A percentile compares a stretch with the other conserved stretches of the same genome.
phyloP scores from a whole-genome alignment of 1,140 invertebrate genomes.

The Heterodera schachtii region DNA sequence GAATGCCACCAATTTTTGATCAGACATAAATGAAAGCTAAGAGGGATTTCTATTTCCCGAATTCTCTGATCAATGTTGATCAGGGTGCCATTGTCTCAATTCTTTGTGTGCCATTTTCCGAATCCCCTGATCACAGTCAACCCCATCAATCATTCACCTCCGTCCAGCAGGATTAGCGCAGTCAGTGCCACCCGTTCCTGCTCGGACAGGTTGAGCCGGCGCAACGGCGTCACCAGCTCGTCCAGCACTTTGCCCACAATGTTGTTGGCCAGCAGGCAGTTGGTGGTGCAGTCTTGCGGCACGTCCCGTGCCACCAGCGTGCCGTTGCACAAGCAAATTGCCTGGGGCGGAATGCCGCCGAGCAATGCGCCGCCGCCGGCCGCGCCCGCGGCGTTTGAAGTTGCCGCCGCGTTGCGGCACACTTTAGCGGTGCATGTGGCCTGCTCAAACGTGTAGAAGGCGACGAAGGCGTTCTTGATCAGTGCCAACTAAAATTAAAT shows the following conservation, averaged over 20 bases:
- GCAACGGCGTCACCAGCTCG: slow-evolving; percentile 48
- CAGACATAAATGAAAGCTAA: too few species aligned
- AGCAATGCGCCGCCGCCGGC: too few species aligned
- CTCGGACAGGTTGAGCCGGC: slow-evolving; percentile 45
- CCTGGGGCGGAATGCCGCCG: slow-evolving; percentile 20
- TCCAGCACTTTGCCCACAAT: slow-evolving; percentile 50
- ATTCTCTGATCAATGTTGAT: too few species aligned
- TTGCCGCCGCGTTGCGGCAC: background rate
- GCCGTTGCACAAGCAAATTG: slow-evolving; percentile 47
- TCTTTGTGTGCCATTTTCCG: too few species aligned
- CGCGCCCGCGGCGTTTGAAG: too few species aligned
- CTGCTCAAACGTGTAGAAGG: slow-evolving; percentile 60
- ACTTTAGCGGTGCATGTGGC: slow-evolving; percentile 51
- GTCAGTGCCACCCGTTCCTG: slow-evolving; percentile 43
- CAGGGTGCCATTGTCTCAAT: too few species aligned
- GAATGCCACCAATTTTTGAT: too few species aligned
- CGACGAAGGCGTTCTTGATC: slow-evolving; percentile 55
- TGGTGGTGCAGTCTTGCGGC: slow-evolving; percentile 32
- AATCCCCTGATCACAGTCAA: too few species aligned
- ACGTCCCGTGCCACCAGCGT: slow-evolving; percentile 43
- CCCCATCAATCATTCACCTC: slow-evolving; percentile 12
- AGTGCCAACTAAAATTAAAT: slow-evolving; percentile 32
- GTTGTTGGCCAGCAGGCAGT: slow-evolving; percentile 52
- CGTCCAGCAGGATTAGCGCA: slow-evolving; percentile 54
- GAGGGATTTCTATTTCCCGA: too few species aligned